Evolutionary conservation across 2,113 vertebrate genomes (phyloP).

Genomic region (Notothenia coriiceps): DNA sequence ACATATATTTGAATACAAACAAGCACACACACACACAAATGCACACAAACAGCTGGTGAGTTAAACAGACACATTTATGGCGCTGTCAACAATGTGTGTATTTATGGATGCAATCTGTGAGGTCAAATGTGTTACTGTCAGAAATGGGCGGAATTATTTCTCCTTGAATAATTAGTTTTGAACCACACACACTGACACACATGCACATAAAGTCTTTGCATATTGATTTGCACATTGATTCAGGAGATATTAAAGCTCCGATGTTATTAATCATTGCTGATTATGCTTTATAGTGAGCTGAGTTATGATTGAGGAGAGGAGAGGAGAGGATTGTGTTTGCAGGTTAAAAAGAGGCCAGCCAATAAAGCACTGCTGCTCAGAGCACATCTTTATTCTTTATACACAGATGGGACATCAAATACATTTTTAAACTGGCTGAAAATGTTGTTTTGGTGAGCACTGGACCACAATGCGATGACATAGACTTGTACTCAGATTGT

Average conservation of each 20-base stretch:
- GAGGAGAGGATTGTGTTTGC: slow-evolving; percentile 22
- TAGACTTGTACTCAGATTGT: slow-evolving; percentile 20
- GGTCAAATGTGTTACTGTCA: slow-evolving; percentile 61
- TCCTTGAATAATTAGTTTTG: slow-evolving; percentile 60
- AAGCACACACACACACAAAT: not conserved
- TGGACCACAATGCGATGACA: slow-evolving; percentile 30
- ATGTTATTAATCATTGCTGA: slow-evolving; percentile 66
- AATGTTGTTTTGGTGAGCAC: slow-evolving; percentile 17
- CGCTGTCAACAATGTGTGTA: slow-evolving; percentile 40
- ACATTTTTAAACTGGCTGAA: slow-evolving; percentile 48
- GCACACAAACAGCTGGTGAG: slow-evolving; percentile 18
- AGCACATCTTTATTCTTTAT: slow-evolving; percentile 25
- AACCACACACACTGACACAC: slow-evolving; percentile 26
- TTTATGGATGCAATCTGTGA: slow-evolving; percentile 59
- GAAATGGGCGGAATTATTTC: slow-evolving; percentile 59
- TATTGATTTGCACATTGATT: slow-evolving; percentile 66
- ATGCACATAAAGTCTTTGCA: slow-evolving; percentile 30
- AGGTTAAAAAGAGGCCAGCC: slow-evolving; percentile 20
- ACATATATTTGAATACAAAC: slow-evolving; percentile 13
- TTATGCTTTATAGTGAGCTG: slow-evolving; percentile 56
- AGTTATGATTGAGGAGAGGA: slow-evolving; percentile 45
- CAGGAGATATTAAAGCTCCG: slow-evolving; percentile 53
- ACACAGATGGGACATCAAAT: slow-evolving; percentile 24
- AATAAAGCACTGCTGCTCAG: slow-evolving; percentile 3
- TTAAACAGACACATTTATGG: slow-evolving; percentile 46